Evolutionary conservation across 2,797 vertebrate genomes (phyloP), one percentile per base, ranked within the genome.

Genomic region (Hemibagrus guttatus): DNA sequence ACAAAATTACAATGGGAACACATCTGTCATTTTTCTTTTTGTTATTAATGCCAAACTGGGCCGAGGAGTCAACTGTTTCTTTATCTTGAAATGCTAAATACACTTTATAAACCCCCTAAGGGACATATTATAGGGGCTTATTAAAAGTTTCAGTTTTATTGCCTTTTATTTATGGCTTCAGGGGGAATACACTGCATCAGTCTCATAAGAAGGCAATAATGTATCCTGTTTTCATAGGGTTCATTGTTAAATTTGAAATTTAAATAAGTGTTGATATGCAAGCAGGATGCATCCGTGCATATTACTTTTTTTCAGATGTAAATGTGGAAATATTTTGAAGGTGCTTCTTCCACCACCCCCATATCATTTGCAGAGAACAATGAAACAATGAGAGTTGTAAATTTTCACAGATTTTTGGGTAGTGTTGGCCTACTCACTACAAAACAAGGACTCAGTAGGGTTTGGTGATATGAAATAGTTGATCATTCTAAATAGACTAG

Each of bases 81-180:
- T 92, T 89, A 84, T 87, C 91, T 90, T 91, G 91, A 93, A 92
- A 92, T 93, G 91, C 94, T 90, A 90, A 85, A 90, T 88, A 90
- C 92, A 91, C 92, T 91, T 92, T 89, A 92, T 87, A 94, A 93
- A 90, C 92, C 91, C 92, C 92, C 92, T 90, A 84, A 90, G 90
- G 91, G 90, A 88, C 88, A 89, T 89, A 90, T 85, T 83, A 91
- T 90, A 91, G 86, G 85, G 92, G 91, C 91, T 95, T 95, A 95
- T 95, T 95, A 94, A 95, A 95, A 95, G 93, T 95, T 94, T 93
- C 91, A 83, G 91, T 93, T 92, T 92, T 94, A 94, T 94, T 95
- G 93, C 91, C 87, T 94, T 95, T 94, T 94, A 94, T 95, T 93
- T 93, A 91, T 94, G 90, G 93, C 95, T 95, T 89, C 59, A 88